Percentiles rank a stretch among this genome's conserved stretches.
Evolutionary conservation across 2,113 vertebrate genomes (phyloP).

Genomic region (Himantopus leucocephalus): DNA sequence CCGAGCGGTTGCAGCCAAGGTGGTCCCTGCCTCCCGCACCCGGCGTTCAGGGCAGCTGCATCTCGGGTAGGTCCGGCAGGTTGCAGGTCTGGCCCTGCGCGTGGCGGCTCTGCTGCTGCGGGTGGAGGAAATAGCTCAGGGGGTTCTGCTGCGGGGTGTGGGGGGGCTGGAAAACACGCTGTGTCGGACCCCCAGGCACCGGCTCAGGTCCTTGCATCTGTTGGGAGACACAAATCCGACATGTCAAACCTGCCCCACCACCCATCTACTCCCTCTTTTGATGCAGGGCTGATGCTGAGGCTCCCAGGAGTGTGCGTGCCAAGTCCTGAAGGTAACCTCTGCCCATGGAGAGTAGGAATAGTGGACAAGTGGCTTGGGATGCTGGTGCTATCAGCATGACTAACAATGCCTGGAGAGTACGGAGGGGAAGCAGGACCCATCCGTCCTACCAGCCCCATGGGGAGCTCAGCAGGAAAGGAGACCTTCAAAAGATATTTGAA

Average conservation of each 20-base stretch:
- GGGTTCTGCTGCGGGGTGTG: conserved; percentile 68
- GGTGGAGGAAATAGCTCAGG: conserved; percentile 77
- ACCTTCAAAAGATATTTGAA: background rate
- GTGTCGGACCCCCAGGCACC: conserved; percentile 58
- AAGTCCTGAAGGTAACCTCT: background rate
- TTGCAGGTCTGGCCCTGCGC: conserved; percentile 71
- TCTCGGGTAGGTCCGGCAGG: conserved; percentile 78
- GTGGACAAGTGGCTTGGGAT: background rate
- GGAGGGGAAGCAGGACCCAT: background rate
- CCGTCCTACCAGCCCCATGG: background rate
- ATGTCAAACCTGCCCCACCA: background rate
- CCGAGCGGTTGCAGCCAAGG: background rate
- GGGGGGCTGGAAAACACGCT: conserved; percentile 73
- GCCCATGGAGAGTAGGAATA: rapidly evolving
- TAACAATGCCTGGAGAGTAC: background rate
- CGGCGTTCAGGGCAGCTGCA: conserved; percentile 75
- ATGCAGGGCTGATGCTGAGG: background rate
- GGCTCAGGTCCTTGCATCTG: conserved; percentile 81
- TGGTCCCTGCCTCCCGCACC: background rate
- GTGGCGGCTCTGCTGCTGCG: conserved; percentile 55
- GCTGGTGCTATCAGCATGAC: background rate
- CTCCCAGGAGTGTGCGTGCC: background rate
- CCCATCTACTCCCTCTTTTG: background rate
- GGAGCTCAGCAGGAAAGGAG: background rate
- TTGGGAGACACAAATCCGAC: background rate